Percentiles rank a stretch among this genome's conserved stretches.
These are phyloP conservation scores for Luffia ferchaultella DNA, from an alignment of 2,888 invertebrate species.

Conservation along the genomic window DNA sequence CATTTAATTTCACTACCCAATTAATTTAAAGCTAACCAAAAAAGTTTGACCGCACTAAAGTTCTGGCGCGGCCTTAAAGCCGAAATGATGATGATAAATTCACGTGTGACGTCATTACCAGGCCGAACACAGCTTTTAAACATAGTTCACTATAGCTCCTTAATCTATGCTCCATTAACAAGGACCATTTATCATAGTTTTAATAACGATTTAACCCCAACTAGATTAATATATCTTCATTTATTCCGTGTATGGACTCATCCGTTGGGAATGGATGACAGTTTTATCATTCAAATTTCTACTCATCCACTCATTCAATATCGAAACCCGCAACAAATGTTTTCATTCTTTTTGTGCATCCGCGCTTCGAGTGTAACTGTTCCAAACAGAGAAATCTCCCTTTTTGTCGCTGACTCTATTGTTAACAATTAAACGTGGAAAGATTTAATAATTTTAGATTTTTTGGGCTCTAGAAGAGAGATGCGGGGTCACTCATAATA, in stretches of 20 bases:
- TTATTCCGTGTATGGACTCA: slow-evolving; percentile 34
- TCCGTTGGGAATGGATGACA: slow-evolving; percentile 30
- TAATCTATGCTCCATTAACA: slow-evolving; percentile 60
- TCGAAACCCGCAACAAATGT: slow-evolving; percentile 47
- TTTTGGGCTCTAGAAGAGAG: slow-evolving; percentile 42
- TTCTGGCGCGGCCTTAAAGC: slow-evolving; percentile 21
- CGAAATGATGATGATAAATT: slow-evolving; percentile 58
- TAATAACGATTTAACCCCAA: slow-evolving; percentile 65
- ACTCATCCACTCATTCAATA: slow-evolving; percentile 34
- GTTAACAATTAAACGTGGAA: slow-evolving; percentile 61
- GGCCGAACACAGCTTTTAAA: slow-evolving; percentile 44
- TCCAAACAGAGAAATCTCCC: slow-evolving; percentile 38
- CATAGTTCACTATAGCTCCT: slow-evolving; percentile 50
- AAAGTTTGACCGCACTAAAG: not conserved
- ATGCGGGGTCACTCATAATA: slow-evolving; percentile 52
- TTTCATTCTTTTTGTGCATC: slow-evolving; percentile 25
- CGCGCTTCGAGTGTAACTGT: slow-evolving; percentile 47
- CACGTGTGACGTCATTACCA: slow-evolving; percentile 42
- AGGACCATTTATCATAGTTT: slow-evolving; percentile 62
- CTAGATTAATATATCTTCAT: slow-evolving; percentile 65
- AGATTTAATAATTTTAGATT: slow-evolving; percentile 56
- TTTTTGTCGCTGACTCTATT: slow-evolving; percentile 59
- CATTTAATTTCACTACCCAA: no score
- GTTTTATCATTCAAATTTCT: slow-evolving; percentile 58
- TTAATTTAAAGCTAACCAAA: not conserved